Conservation (phyloP, 2,888 invertebrate genomes). For the Nomada fabriciana region DNA sequence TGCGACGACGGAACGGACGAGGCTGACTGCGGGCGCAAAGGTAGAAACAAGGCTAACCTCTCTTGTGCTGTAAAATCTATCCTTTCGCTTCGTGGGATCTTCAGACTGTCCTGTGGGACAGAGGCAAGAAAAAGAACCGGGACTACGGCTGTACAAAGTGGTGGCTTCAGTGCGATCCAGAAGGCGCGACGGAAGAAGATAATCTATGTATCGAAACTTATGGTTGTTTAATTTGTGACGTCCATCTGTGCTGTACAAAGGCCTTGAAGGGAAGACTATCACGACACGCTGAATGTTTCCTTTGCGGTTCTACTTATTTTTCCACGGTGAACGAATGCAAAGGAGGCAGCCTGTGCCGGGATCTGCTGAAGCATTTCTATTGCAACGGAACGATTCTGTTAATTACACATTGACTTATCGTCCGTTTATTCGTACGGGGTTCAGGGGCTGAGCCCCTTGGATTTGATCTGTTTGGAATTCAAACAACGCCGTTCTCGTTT, state of each 20-base stretch:
- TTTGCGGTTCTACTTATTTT: neutral
- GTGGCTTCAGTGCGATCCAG: slow-evolving; percentile 16
- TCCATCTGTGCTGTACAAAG: slow-evolving; percentile 48
- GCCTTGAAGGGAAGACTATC: slow-evolving; percentile 27
- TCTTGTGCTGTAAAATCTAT: slow-evolving; percentile 28
- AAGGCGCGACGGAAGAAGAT: neutral
- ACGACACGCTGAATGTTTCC: neutral
- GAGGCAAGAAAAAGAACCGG: neutral
- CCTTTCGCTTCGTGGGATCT: slow-evolving; percentile 42
- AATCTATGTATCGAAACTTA: neutral
- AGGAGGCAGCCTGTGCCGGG: slow-evolving; percentile 6
- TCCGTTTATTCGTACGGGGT: neutral
- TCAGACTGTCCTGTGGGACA: neutral
- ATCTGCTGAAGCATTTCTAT: neutral
- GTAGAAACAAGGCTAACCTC: slow-evolving; percentile 45
- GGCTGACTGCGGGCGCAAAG: slow-evolving; percentile 70
- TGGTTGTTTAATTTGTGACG: slow-evolving; percentile 30
- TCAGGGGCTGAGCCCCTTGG: neutral
- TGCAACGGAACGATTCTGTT: neutral
- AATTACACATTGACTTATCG: neutral
- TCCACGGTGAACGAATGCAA: neutral
- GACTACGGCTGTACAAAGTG: slow-evolving; percentile 22
- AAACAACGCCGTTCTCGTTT: slow-evolving; percentile 26
- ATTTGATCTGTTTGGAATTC: slow-evolving; percentile 18
- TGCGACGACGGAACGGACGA: slow-evolving; percentile 88